Conservation (phyloP, 1,140 invertebrate species). For the Drosophila varians region DNA sequence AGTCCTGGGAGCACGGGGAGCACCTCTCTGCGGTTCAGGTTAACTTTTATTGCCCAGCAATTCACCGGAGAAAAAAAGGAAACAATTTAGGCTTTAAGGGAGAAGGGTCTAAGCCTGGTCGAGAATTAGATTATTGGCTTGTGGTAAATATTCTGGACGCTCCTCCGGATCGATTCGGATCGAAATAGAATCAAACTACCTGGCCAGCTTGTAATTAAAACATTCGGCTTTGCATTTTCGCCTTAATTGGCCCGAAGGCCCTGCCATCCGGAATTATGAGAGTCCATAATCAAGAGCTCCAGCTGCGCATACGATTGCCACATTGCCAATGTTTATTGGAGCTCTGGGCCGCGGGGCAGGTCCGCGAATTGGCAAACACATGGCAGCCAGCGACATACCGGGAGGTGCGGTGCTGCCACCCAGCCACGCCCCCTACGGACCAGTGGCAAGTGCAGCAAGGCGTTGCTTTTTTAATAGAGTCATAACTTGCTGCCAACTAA, state of each 20-base stretch:
- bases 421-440: slow-evolving; percentile 16
- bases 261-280: slow-evolving; percentile 34
- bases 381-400: slow-evolving; percentile 10
- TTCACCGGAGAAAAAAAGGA: slow-evolving; percentile 14
- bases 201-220: slow-evolving; percentile 54
- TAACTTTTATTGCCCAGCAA: slow-evolving; percentile 40
- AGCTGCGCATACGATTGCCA: slow-evolving; percentile 43
- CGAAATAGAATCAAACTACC: slow-evolving; percentile 29
- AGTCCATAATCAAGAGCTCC: slow-evolving; percentile 47
- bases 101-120: not conserved
- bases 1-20: no score
- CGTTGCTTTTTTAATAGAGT: slow-evolving; percentile 78
- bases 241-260: not conserved
- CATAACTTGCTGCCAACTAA: slow-evolving; percentile 78
- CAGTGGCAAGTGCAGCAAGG: slow-evolving; percentile 70
- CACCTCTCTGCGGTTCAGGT: slow-evolving; percentile 35
- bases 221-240: slow-evolving; percentile 40
- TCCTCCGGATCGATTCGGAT: slow-evolving; percentile 13
- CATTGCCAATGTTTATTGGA: slow-evolving; percentile 54
- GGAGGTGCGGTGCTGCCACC: not conserved
- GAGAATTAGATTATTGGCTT: slow-evolving; percentile 49
- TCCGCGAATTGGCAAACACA: slow-evolving; percentile 45
- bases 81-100: slow-evolving; percentile 40
- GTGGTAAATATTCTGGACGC: slow-evolving; percentile 14
- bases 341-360: not conserved